A percentile compares a stretch with the other conserved stretches of the same genome.
phyloP scores from a whole-genome alignment of 2,888 invertebrate species.

The Koerneria pararmatus region DNA sequence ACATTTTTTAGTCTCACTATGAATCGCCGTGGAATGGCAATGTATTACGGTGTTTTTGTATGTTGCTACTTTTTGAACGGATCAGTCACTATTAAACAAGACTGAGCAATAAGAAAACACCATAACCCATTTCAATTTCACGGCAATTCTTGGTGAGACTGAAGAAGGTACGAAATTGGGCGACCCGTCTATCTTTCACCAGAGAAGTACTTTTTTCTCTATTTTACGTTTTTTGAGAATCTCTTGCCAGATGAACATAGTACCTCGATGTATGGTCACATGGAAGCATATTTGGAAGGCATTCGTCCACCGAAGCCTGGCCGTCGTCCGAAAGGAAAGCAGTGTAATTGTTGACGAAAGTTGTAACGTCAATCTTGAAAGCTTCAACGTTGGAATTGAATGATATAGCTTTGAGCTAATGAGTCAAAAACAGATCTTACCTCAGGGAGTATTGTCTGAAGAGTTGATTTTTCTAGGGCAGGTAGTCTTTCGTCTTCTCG shows the following conservation, averaged over 20 bases:
- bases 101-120: no score
- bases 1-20: no score
- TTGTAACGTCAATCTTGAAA: slow-evolving; percentile 37
- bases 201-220: background rate
- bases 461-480: slow-evolving; percentile 46
- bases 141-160: no score
- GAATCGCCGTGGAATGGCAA: no score
- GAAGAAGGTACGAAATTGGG: no score
- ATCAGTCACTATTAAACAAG: no score
- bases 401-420: background rate
- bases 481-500: slow-evolving; percentile 50
- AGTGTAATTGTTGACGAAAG: slow-evolving; percentile 55
- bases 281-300: slow-evolving; percentile 56
- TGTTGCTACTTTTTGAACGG: no score
- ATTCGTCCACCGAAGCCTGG: slow-evolving; percentile 36
- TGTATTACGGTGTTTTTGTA: no score
- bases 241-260: background rate
- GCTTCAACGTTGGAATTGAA: background rate
- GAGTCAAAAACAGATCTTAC: background rate
- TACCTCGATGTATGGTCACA: slow-evolving; percentile 58
- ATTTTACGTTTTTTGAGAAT: background rate
- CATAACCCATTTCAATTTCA: no score
- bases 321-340: slow-evolving; percentile 55
- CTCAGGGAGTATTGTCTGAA: slow-evolving; percentile 48
- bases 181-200: no score